These are phyloP conservation scores for Ornithoptera alexandrae DNA, from an alignment of 2,888 invertebrate genomes.

Conservation along the genomic window DNA sequence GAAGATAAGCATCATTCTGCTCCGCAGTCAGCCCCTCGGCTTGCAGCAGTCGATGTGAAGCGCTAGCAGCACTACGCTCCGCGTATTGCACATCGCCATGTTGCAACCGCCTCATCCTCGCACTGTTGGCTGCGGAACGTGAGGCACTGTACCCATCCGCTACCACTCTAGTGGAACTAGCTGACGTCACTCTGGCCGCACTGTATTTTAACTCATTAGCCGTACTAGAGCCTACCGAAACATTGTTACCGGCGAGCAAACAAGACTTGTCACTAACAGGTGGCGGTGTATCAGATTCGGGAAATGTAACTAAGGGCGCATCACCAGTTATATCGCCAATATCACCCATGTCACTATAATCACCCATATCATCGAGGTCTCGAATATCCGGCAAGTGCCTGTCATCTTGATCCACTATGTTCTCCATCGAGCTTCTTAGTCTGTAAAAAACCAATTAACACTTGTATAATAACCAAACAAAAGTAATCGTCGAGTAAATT, in stretches of 20 bases:
- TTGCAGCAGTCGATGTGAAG: slow-evolving; percentile 88
- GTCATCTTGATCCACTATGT: slow-evolving; percentile 85
- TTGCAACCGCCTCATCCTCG: slow-evolving; percentile 82
- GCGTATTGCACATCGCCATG: slow-evolving; percentile 91
- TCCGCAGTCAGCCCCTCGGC: slow-evolving; percentile 92
- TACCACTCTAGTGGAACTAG: slow-evolving; percentile 85
- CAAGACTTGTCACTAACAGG: slow-evolving; percentile 73
- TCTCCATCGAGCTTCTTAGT: slow-evolving; percentile 87
- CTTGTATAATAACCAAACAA: background rate
- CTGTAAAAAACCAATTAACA: slow-evolving; percentile 55
- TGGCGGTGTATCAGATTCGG: slow-evolving; percentile 87
- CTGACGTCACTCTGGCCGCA: slow-evolving; percentile 89
- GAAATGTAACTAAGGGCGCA: slow-evolving; percentile 89
- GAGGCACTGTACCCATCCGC: slow-evolving; percentile 90
- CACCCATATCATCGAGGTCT: slow-evolving; percentile 73
- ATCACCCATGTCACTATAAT: slow-evolving; percentile 74
- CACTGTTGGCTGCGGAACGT: slow-evolving; percentile 74
- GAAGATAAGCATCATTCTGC: slow-evolving; percentile 89
- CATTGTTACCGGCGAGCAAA: slow-evolving; percentile 66
- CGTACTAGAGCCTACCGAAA: slow-evolving; percentile 59
- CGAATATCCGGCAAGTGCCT: slow-evolving; percentile 71
- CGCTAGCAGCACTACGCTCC: slow-evolving; percentile 88
- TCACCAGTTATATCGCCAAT: slow-evolving; percentile 68
- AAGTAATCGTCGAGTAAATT: background rate
- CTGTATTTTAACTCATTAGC: slow-evolving; percentile 90